Evolutionary conservation across 2,113 vertebrate species (phyloP), one percentile per base, ranked within the genome.

Genomic region (Ranitomeya imitator): DNA sequence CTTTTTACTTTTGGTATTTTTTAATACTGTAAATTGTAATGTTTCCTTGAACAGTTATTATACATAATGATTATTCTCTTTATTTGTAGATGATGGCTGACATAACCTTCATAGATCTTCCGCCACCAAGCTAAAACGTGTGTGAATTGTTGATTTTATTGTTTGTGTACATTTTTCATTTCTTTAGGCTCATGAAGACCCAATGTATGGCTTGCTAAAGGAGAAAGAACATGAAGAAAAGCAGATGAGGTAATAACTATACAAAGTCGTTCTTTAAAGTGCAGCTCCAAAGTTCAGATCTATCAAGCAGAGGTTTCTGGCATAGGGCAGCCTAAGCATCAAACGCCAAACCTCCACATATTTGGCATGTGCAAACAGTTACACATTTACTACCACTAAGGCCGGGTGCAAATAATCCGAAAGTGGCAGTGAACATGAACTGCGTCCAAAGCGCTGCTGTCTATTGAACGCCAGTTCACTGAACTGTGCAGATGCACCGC

Each of bases 171-270:
- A 3, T 86, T 78, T 79, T 52, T 16, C 8, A 4, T 91, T 85
- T 89, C 13, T 79, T 79, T 88, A 99, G 98, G 98, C 97, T 85
- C 97, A 98, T 16, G 98, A 99, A 94, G 98, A 99, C 90, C 97
- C 97, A 37, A 99, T 98, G 98, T 99, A 98, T 3, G 97, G 98
- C 90, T 93, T 98, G 86, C 97, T 98, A 89, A 94, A 96, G 79
- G 97, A 98, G 92, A 98, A 97, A 91, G 97, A 97, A 90, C 95
- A 96, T 67, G 96, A 97, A 74, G 97, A 98, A 91, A 99, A 98
- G 90, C 96, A 98, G 91, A 95, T 96, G 86, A 97, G 97, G 97
- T 99, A 93, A 92, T 92, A 14, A 52, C 19, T 21, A 19, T 45
- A 16, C 3, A 55, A 52, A 1, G 14, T 26, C 13, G 0, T 71